phyloP scores from a whole-genome alignment of 2,113 vertebrate species.

The Tyrannus savana region DNA sequence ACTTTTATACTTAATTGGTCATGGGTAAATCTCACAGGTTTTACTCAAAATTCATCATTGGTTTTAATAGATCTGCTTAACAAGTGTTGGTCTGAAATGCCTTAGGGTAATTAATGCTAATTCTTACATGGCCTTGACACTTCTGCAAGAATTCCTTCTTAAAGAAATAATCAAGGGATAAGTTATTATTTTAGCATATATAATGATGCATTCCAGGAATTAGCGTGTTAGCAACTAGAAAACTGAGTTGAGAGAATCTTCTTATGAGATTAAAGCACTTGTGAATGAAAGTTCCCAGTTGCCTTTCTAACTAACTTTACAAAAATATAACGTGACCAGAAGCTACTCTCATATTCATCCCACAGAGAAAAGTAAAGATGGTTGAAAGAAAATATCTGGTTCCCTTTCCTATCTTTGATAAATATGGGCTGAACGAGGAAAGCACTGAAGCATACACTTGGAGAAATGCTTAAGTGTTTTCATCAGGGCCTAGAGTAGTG shows the following conservation, averaged over 20 bases:
- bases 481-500: background rate
- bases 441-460: background rate
- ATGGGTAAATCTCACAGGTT: background rate
- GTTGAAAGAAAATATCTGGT: background rate
- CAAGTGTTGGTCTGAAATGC: slow-evolving; percentile 37
- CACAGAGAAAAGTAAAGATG: background rate
- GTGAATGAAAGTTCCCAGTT: background rate
- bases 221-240: background rate
- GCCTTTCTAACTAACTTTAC: background rate
- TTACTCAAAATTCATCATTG: slow-evolving; percentile 19
- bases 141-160: slow-evolving; percentile 13
- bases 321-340: background rate
- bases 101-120: slow-evolving; percentile 34
- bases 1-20: background rate
- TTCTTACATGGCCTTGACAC: slow-evolving; percentile 41
- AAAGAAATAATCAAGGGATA: slow-evolving; percentile 31
- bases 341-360: background rate
- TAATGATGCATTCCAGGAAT: slow-evolving; percentile 20
- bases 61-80: slow-evolving; percentile 33
- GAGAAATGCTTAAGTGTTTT: background rate
- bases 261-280: background rate
- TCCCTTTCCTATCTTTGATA: background rate
- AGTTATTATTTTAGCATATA: slow-evolving; percentile 35
- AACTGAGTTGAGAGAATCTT: background rate
- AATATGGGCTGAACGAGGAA: background rate